Conservation (phyloP, 2,888 invertebrate genomes). For the Cecidostiba fungosa region DNA sequence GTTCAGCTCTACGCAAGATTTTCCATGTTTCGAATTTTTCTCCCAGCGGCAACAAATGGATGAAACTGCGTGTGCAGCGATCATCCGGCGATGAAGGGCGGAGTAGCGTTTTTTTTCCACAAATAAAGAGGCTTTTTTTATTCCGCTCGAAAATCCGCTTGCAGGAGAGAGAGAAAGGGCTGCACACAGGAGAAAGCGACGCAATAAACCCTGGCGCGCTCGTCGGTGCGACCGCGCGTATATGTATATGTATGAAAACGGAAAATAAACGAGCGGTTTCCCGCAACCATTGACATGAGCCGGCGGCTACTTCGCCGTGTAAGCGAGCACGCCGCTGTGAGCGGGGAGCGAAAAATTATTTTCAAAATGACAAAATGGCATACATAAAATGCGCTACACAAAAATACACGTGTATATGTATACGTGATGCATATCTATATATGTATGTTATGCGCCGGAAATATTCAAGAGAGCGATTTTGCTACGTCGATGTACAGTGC, state of each 20-base stretch:
- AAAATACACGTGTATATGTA: too few species aligned
- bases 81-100: not conserved
- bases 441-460: not conserved
- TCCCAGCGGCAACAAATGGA: conserved; percentile 14
- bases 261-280: conserved; percentile 54
- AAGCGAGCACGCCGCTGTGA: not conserved
- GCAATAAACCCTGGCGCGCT: conserved; percentile 40
- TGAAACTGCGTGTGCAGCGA: conserved; percentile 13
- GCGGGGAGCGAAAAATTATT: conserved; percentile 19
- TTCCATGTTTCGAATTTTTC: not conserved
- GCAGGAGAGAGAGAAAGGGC: not conserved
- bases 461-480: not conserved
- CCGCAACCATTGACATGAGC: conserved; percentile 44
- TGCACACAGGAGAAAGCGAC: not conserved
- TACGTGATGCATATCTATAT: not conserved
- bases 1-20: not conserved
- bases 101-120: not conserved
- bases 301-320: not conserved
- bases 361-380: conserved; percentile 19
- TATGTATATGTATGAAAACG: conserved; percentile 33
- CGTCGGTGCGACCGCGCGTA: not conserved
- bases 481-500: too few species aligned
- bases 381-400: too few species aligned
- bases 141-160: conserved; percentile 29
- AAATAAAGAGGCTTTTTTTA: conserved; percentile 15